These are phyloP conservation scores for Macrosiphum euphorbiae DNA, from an alignment of 2,888 invertebrate species.

Conservation along the genomic window DNA sequence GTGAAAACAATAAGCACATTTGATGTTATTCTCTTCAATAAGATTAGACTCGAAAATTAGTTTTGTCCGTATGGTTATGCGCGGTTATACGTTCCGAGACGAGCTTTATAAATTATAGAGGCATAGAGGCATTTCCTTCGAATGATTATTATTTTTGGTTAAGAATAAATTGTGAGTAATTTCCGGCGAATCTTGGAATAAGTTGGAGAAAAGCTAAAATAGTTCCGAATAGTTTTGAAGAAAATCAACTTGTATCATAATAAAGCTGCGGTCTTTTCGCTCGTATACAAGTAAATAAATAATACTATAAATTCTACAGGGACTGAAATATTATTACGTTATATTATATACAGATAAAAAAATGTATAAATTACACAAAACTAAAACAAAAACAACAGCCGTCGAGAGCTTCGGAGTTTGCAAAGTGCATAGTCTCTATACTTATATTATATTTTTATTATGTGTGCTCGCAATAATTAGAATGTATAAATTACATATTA, in stretches of 20 bases:
- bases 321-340: neutral
- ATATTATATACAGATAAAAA: neutral
- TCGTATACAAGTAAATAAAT: neutral
- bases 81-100: neutral
- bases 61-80: neutral
- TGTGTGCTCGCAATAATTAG: neutral
- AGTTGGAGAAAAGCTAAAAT: neutral
- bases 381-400: neutral
- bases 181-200: neutral
- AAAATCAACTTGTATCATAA: neutral
- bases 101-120: neutral
- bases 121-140: neutral
- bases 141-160: neutral
- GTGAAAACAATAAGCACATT: neutral
- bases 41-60: neutral
- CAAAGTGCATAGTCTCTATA: neutral
- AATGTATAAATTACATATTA: neutral
- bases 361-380: neutral
- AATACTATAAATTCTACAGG: neutral
- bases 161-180: neutral
- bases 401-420: neutral
- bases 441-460: neutral
- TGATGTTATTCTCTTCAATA: too few relatives aligned
- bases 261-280: neutral
- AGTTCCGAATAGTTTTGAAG: slow-evolving; percentile 12